phyloP scores from a whole-genome alignment of 2,888 invertebrate species.

The Eristalis tenax region DNA sequence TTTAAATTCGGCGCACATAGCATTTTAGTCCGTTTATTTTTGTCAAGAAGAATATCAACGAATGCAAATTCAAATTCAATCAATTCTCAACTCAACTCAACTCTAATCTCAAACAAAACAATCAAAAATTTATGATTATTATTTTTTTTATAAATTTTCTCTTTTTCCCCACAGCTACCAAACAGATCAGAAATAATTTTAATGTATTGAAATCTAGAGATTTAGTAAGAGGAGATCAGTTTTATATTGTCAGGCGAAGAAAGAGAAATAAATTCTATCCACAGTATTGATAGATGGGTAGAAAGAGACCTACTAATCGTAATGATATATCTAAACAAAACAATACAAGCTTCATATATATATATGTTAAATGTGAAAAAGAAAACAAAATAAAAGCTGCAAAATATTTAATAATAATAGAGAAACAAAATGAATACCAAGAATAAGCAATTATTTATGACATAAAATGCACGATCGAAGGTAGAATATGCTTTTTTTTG shows the following conservation, averaged over 20 bases:
- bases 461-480: slow-evolving; percentile 36
- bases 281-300: slow-evolving; percentile 37
- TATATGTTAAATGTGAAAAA: slow-evolving; percentile 45
- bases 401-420: not conserved
- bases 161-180: slow-evolving; percentile 72
- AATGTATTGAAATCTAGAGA: slow-evolving; percentile 70
- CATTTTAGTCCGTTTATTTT: slow-evolving; percentile 13
- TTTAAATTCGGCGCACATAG: not conserved
- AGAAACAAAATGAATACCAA: slow-evolving; percentile 24
- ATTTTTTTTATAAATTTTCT: slow-evolving; percentile 68
- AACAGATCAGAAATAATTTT: slow-evolving; percentile 72
- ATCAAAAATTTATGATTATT: slow-evolving; percentile 62
- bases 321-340: not conserved
- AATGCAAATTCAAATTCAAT: slow-evolving; percentile 7
- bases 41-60: not conserved
- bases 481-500: slow-evolving; percentile 41
- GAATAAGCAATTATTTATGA: not conserved
- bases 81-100: slow-evolving; percentile 46
- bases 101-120: slow-evolving; percentile 35
- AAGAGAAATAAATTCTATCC: slow-evolving; percentile 68
- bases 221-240: slow-evolving; percentile 68
- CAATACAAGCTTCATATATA: not conserved
- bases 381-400: not conserved
- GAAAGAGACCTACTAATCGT: not conserved
- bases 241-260: slow-evolving; percentile 72